A percentile compares a stretch with the other conserved stretches of the same genome.
phyloP scores from a whole-genome alignment of 1,140 invertebrate genomes.

The Chymomyza costata region DNA sequence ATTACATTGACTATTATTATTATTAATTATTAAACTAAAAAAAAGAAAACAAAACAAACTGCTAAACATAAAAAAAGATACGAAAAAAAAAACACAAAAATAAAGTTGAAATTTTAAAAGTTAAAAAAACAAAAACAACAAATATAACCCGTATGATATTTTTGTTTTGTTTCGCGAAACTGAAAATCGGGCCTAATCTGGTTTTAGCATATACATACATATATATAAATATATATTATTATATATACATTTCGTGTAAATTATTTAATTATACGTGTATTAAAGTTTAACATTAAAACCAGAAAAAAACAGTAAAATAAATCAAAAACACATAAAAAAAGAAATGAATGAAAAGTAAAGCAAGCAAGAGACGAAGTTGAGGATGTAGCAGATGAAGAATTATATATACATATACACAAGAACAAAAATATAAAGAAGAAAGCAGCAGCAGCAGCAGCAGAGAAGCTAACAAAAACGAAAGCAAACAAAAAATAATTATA shows the following conservation, averaged over 20 bases:
- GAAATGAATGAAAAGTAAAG: slow-evolving; percentile 19
- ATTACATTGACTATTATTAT: slow-evolving; percentile 32
- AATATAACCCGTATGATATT: slow-evolving; percentile 9
- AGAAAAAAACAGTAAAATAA: slow-evolving; percentile 41
- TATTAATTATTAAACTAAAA: slow-evolving; percentile 48
- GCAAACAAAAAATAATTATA: slow-evolving; percentile 51
- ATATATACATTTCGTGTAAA: slow-evolving; percentile 66
- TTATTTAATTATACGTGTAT: slow-evolving; percentile 72
- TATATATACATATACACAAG: slow-evolving; percentile 70
- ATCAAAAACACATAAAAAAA: slow-evolving; percentile 23
- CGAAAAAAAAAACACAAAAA: slow-evolving; percentile 20
- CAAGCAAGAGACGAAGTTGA: neutral
- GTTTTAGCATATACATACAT: slow-evolving; percentile 41
- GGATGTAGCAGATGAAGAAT: slow-evolving; percentile 28
- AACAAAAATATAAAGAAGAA: slow-evolving; percentile 19
- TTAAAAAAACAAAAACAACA: slow-evolving; percentile 4
- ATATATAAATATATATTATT: slow-evolving; percentile 49
- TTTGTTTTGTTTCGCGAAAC: slow-evolving; percentile 31
- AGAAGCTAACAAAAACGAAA: slow-evolving; percentile 14
- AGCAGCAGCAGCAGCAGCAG: no score
- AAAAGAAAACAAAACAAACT: slow-evolving; percentile 31
- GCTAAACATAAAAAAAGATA: slow-evolving; percentile 25
- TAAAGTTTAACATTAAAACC: slow-evolving; percentile 57
- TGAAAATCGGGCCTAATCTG: slow-evolving; percentile 30
- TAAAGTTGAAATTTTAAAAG: slow-evolving; percentile 28